Evolutionary conservation across 2,888 invertebrate species (phyloP), one percentile per base, ranked within the genome.

Genomic region (Sialis lutaria): DNA sequence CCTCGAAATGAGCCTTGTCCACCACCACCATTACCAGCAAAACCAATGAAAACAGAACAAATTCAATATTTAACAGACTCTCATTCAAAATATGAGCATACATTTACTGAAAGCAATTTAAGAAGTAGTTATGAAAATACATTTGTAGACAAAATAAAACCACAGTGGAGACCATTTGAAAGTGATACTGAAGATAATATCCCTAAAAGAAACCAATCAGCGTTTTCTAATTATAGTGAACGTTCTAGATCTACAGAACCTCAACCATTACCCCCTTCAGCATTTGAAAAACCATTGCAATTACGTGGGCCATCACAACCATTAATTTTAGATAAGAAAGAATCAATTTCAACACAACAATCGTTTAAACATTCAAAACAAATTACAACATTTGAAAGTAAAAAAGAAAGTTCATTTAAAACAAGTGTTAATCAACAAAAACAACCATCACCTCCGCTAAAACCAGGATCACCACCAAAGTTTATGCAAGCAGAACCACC

Each of bases 41-140:
- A 60, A 53, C 55, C 61, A 9, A 44, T 52, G 9, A 59, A 54
- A 54, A 60, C 60, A 51, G 59, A 60, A 47, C 44, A 54, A 4
- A 50, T 51, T 10, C 54, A 55, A 48, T 22, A 22, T 22, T 22
- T 22, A 2, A 22, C 30, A 44, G 30, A 50, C 22, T 22, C 55
- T 45, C 54, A 56, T 35, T 57, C 53, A 44, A 60, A 58, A 52
- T 63, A 62, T 9, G 65, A 62, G 56, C 67, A 67, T 56, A 63
- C 54, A 54, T 67, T 64, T 55, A 69, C 60, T 48, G 64, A 64
- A 53, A 58, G 68, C 46, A 69, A 71, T 57, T 67, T 69, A 33
- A 79, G 77, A 55, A 79, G 78, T 51, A 79, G 80, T 54, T 79
- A 80, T 54, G 80, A 80, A 58, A 79, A 78, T 49, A 80, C 81